A percentile compares a stretch with the other conserved stretches of the same genome.
Conservation (phyloP, 2,888 invertebrate species). For the Cactoblastis cactorum region DNA sequence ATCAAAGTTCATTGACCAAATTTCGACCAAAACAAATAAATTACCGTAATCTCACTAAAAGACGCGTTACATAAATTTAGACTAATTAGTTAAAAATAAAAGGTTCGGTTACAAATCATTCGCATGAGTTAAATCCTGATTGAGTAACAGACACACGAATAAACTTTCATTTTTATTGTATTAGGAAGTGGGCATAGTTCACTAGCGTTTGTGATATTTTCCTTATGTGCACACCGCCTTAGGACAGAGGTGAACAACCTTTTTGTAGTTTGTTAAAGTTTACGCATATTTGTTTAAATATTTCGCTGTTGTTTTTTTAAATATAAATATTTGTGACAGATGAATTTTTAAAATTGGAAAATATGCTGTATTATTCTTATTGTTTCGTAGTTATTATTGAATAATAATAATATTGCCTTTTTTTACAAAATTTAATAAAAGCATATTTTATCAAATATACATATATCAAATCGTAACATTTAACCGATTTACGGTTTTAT, state of each 20-base stretch:
- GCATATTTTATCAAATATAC: no score
- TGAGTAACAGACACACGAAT: constrained; percentile 1
- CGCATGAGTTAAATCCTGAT: background rate
- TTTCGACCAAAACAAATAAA: background rate
- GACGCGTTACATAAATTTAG: background rate
- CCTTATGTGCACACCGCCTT: constrained; percentile 4
- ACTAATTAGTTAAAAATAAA: constrained; percentile 10
- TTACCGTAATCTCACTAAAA: constrained; percentile 3
- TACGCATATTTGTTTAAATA: background rate
- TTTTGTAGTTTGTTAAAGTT: background rate
- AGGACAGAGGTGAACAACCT: background rate
- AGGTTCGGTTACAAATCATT: constrained; percentile 7
- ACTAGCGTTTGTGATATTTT: background rate
- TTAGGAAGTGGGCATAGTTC: constrained; percentile 8
- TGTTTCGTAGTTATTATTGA: no score
- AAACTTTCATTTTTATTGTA: constrained; percentile 14
- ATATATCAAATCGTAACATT: no score
- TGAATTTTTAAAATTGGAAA: no score
- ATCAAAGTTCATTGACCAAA: background rate
- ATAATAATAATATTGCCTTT: no score
- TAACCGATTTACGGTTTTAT: no score
- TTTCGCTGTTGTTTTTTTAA: background rate
- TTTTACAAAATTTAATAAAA: no score
- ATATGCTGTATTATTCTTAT: no score
- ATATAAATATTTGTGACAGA: no score